Evolutionary conservation across 2,888 invertebrate species (phyloP).

Genomic region (Rhamphomyia laevipes): DNA sequence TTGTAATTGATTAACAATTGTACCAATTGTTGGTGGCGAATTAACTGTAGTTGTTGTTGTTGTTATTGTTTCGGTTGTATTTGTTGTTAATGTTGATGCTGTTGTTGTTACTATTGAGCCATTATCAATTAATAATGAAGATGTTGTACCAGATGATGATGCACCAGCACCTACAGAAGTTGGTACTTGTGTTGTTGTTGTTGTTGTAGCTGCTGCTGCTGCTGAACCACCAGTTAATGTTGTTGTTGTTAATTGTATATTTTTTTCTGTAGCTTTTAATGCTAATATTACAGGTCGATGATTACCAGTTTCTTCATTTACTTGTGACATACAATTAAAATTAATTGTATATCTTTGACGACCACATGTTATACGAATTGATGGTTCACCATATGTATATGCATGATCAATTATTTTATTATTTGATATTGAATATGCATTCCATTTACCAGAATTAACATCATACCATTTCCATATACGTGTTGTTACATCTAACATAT

Average conservation of each 20-base stretch:
- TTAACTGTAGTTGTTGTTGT: constrained; percentile 3
- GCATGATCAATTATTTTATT: constrained; percentile 69
- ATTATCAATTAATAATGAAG: constrained; percentile 6
- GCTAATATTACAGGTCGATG: constrained; percentile 64
- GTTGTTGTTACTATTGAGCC: neutral
- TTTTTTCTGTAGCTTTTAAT: constrained; percentile 33
- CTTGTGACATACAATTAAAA: constrained; percentile 69
- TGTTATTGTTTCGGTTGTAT: constrained; percentile 8
- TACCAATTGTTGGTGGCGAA: constrained; percentile 7
- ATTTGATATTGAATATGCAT: constrained; percentile 55
- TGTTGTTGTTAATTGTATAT: neutral
- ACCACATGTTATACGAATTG: constrained; percentile 57
- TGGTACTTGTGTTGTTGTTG: neutral
- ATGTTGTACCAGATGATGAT: constrained; percentile 8
- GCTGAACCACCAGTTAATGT: neutral
- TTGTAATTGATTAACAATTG: constrained; percentile 1
- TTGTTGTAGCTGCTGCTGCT: neutral
- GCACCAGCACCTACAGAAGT: constrained; percentile 13
- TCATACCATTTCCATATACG: constrained; percentile 75
- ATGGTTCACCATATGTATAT: constrained; percentile 58
- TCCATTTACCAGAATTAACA: constrained; percentile 69
- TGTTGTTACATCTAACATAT: constrained; percentile 49
- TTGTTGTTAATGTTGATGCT: constrained; percentile 9
- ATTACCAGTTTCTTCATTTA: constrained; percentile 75
- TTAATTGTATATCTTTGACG: constrained; percentile 64